Evolutionary conservation across 2,888 invertebrate species (phyloP).

Genomic region (Drosophila monieri): DNA sequence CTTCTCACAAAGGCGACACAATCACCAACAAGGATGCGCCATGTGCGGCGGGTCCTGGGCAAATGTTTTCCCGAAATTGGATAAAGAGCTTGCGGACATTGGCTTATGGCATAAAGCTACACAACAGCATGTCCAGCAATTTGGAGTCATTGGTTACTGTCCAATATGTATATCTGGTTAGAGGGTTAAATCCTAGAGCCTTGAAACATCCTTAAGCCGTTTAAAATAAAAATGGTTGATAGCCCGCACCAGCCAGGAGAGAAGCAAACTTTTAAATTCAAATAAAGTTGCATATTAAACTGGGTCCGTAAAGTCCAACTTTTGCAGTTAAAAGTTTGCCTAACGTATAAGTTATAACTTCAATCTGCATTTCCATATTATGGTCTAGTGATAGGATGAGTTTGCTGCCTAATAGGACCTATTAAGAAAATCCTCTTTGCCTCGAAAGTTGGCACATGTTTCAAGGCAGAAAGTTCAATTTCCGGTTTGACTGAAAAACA

Average conservation of each 20-base stretch:
- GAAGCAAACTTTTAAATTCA: slow-evolving; percentile 13
- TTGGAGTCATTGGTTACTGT: slow-evolving; percentile 17
- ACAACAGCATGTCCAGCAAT: slow-evolving; percentile 8
- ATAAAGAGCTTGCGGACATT: slow-evolving; percentile 32
- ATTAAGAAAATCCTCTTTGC: slow-evolving; percentile 9
- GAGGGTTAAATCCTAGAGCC: not conserved
- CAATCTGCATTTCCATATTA: not conserved
- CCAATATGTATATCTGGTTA: slow-evolving; percentile 1
- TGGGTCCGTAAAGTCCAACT: not conserved
- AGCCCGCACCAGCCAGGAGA: not conserved
- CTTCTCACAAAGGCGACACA: slow-evolving; percentile 19
- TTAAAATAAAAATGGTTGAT: not conserved
- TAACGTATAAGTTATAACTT: not conserved
- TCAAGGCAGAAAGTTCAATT: slow-evolving; percentile 36
- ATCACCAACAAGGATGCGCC: slow-evolving; percentile 14
- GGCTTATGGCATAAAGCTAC: slow-evolving; percentile 12
- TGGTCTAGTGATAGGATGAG: slow-evolving; percentile 17
- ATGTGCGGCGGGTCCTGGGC: not conserved
- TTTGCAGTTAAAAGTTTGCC: slow-evolving; percentile 6
- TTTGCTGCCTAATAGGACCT: slow-evolving; percentile 6
- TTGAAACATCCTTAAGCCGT: not conserved
- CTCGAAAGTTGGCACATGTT: slow-evolving; percentile 7
- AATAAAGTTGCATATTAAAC: slow-evolving; percentile 9
- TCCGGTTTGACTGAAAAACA: slow-evolving; percentile 30
- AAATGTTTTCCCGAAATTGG: slow-evolving; percentile 22